Conservation (phyloP, 2,113 vertebrate genomes). For the Suncus etruscus region DNA sequence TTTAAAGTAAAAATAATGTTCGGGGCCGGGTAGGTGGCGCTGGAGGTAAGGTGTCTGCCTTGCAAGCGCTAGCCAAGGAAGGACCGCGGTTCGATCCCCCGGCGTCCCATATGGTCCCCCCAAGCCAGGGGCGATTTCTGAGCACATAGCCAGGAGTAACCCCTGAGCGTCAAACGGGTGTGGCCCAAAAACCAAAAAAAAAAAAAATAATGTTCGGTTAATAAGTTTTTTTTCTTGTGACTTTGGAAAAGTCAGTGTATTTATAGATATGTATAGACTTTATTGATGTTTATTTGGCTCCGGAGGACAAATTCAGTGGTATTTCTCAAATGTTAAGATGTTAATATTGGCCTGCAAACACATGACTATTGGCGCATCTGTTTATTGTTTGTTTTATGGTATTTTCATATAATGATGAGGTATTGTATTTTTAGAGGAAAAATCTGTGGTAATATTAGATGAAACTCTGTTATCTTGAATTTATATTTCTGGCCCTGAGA, state of each 20-base stretch:
- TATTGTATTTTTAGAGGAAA: conserved; percentile 48
- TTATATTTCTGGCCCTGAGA: neutral
- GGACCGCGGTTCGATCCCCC: too few species aligned
- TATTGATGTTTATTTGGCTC: conserved; percentile 4
- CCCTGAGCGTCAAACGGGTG: too few species aligned
- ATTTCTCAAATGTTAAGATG: conserved; percentile 45
- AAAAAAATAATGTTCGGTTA: conserved; percentile 12
- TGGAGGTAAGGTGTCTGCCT: too few species aligned
- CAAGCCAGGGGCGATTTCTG: too few species aligned
- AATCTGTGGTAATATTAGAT: neutral
- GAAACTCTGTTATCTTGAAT: too few species aligned
- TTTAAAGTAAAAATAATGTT: neutral
- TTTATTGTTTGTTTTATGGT: conserved; percentile 34
- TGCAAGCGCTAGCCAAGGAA: too few species aligned
- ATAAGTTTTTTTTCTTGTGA: conserved; percentile 35
- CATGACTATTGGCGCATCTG: neutral
- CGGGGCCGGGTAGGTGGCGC: too few species aligned
- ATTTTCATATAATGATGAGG: neutral
- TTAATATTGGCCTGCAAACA: conserved; percentile 9
- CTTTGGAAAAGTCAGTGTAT: conserved; percentile 6
- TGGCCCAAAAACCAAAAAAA: too few species aligned
- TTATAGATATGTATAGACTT: conserved; percentile 4
- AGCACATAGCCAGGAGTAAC: too few species aligned
- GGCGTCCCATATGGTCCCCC: too few species aligned
- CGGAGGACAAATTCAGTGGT: neutral